Percentiles rank a stretch among this genome's conserved stretches.
These are phyloP conservation scores for Philhelius pedissequus DNA, from an alignment of 2,888 invertebrate genomes.

Conservation along the genomic window DNA sequence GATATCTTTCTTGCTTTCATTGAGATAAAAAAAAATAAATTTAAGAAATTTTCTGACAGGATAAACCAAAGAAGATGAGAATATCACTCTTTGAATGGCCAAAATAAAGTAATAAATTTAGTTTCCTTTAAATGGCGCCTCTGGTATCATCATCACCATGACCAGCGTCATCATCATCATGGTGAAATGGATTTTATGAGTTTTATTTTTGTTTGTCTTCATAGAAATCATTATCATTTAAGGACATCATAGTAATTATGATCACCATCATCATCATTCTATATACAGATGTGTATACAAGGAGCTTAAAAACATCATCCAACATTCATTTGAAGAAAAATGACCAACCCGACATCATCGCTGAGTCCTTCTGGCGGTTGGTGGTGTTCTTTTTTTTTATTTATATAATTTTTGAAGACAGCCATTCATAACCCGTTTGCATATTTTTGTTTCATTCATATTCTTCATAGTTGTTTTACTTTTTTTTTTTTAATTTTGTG, in stretches of 20 bases:
- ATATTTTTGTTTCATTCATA: neutral
- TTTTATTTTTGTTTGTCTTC: neutral
- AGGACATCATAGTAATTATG: slow-evolving; percentile 59
- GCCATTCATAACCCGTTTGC: slow-evolving; percentile 19
- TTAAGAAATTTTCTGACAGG: slow-evolving; percentile 54
- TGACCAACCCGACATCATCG: neutral
- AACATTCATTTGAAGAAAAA: slow-evolving; percentile 15
- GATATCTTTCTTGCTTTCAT: slow-evolving; percentile 16
- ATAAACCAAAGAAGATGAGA: slow-evolving; percentile 44
- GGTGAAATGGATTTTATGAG: neutral
- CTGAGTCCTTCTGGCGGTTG: slow-evolving; percentile 15
- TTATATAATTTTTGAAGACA: neutral
- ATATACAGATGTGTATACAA: slow-evolving; percentile 1
- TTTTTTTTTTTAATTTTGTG: neutral
- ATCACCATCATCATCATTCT: slow-evolving; percentile 33
- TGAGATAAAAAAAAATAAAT: slow-evolving; percentile 33
- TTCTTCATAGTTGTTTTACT: neutral
- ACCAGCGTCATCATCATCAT: neutral
- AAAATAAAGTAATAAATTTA: slow-evolving; percentile 44
- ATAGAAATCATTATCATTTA: slow-evolving; percentile 53
- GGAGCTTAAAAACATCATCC: slow-evolving; percentile 44
- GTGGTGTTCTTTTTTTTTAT: neutral
- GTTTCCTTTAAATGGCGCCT: slow-evolving; percentile 7
- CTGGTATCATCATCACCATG: neutral
- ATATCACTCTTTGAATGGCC: slow-evolving; percentile 22